Base-by-base conservation (phyloP, 2,888 invertebrate species). In the Meandrusa payeni region DNA sequence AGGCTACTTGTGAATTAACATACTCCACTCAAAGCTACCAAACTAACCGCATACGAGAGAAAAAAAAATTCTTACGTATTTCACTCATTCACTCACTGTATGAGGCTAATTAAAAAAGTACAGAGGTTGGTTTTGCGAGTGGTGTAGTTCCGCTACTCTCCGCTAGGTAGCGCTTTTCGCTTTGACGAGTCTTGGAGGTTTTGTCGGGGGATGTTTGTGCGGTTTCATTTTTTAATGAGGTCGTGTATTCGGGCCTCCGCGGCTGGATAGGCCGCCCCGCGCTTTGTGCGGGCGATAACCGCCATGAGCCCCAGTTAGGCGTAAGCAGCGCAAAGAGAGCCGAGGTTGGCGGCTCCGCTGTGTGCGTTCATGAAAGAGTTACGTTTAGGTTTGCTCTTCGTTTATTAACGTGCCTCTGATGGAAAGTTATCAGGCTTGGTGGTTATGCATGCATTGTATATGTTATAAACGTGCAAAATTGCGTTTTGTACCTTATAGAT, bases 71-170 rank as follows among this genome's bases (percentile, higher is more conserved):
- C 78, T 78, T 76, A 80, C 78, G 71, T 76, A 76, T 75, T 80
- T 75, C 69, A 80, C 76, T 76, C 80, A 85, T 85, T 83, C 81
- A 82, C 63, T 71, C 68, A 58, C 64, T 78, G 77, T 80, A 86
- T 82, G 79, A 61, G 60, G 86, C 86, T 85, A 87, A 87, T 87
- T 87, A 87, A 87, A 86, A 86, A 77, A 75, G 82, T 74, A 83
- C 85, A 85, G 78, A 76, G 76, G 75, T 62, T 83, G 82, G 72
- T 66, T 86, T 52, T 65, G 72, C 73, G 74, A 86, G 85, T 79
- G 79, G 73, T 50, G 81, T 75, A 81, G 85, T 86, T 78, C 74
- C 66, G 82, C 86, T 86, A 86, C 85, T 82, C 82, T 62, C 83
- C 83, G 75, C 69, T 68, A 72, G 82, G 82, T 64, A 62, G 76